Base-by-base conservation (phyloP, 2,797 vertebrate species). In the Margarornis squamiger region DNA sequence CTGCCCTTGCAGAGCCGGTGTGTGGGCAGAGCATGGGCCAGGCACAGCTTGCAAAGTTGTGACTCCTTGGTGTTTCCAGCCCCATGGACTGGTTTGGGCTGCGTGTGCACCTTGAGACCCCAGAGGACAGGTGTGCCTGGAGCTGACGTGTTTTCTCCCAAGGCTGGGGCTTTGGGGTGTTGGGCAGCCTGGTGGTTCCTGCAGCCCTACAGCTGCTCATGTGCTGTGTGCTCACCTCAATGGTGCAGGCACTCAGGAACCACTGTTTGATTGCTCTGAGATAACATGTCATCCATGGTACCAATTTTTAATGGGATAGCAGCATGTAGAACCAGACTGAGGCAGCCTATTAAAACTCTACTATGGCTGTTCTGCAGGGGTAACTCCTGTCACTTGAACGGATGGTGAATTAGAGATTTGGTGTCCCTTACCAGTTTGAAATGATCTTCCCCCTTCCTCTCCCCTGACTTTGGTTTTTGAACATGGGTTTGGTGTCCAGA, bases 231-330 rank as follows among this genome's bases (percentile, higher is more conserved):
- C 43, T 43, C 7, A 4, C 39, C 68, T 32, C 30, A 30, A 38
- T 2, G 1, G n/a, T 71, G 43, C 34, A 32, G 52, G 27, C n/a
- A 7, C 36, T 75, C 29, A 4, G 30, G 68, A 62, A 41, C 4
- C 14, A 20, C 32, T 0, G 2, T 6, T 14, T 77, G 66, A 6
- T 68, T 0, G 0, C 41, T 70, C 41, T 68, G 71, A 72, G 86
- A n/a, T 73, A 76, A 22, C 5, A 0, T 30, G 38, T 59, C 55
- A 58, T 21, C 46, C 18, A 0, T 0, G 1, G 43, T 61, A 12
- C 27, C 27, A 6, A 7, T 43, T 68, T 67, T 77, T 65, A 32
- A 9, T 66, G 62, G 12, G 16, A 13, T 14, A 21, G 46, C 36
- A 62, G 16, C 34, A 2, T 4, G 14, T 23, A 57, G 71, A 57